These are phyloP conservation scores for Pteropus rufus DNA, from an alignment of 2,797 vertebrate genomes.

Conservation along the genomic window DNA sequence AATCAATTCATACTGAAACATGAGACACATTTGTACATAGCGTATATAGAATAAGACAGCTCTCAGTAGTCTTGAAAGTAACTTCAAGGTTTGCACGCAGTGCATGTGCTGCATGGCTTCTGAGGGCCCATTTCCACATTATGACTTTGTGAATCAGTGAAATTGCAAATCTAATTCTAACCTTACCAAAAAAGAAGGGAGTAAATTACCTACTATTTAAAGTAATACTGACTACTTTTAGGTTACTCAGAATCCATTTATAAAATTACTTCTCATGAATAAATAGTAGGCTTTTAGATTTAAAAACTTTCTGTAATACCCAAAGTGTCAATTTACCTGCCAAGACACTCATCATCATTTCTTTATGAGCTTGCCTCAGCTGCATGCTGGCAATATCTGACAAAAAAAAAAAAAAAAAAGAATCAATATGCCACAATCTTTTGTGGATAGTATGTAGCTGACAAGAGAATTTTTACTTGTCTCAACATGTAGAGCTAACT, in stretches of 20 bases:
- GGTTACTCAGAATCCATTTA: conserved; percentile 60
- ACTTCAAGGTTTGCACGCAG: not conserved
- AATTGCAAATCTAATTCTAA: conserved; percentile 41
- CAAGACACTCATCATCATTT: not conserved
- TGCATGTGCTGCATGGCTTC: not conserved
- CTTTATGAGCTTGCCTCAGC: not conserved
- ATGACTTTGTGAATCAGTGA: not conserved
- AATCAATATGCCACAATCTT: not conserved
- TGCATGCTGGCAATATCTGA: not conserved
- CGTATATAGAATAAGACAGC: not conserved
- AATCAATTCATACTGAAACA: not conserved
- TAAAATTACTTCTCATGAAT: conserved; percentile 56
- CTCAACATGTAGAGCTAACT: not conserved
- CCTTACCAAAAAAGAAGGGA: conserved; percentile 2
- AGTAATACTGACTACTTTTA: conserved; percentile 38
- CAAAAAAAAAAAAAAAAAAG: not conserved
- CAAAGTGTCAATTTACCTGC: not conserved
- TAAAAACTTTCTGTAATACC: conserved; percentile 14
- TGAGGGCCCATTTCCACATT: not conserved
- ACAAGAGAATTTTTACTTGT: not conserved
- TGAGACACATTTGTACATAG: not conserved
- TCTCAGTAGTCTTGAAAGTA: not conserved
- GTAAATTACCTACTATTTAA: conserved; percentile 44
- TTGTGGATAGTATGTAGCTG: not conserved
- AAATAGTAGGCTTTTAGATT: conserved; percentile 43